Evolutionary conservation across 1,140 invertebrate species (phyloP).

Genomic region (Oppia nitens): DNA sequence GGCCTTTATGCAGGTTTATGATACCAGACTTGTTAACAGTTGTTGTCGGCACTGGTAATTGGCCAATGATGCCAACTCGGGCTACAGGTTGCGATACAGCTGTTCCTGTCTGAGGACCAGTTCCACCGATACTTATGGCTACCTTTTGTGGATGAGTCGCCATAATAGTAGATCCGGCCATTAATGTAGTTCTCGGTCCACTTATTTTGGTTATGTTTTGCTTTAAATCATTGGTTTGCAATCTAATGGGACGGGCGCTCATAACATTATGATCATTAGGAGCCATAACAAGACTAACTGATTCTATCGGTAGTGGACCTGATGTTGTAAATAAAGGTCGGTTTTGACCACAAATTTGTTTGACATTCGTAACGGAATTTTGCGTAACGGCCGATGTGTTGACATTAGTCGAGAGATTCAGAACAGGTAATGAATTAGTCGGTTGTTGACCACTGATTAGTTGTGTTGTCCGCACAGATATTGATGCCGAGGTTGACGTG

Average conservation of each 20-base stretch:
- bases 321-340: not conserved
- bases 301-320: not conserved
- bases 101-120: not conserved
- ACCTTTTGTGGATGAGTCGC: conserved; percentile 8
- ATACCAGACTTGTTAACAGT: not conserved
- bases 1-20: conserved; percentile 6
- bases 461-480: not conserved
- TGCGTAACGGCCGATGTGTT: not conserved
- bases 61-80: conserved; percentile 4
- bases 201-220: not conserved
- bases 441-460: not conserved
- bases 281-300: conserved; percentile 3
- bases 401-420: conserved; percentile 3
- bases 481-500: not conserved
- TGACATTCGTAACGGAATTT: not conserved
- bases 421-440: not conserved
- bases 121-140: conserved; percentile 1
- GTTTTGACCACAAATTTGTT: not conserved
- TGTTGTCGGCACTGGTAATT: not conserved
- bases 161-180: not conserved
- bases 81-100: not conserved
- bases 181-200: not conserved
- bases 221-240: conserved; percentile 8
- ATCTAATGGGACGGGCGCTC: not conserved
- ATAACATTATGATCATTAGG: conserved; percentile 1